Conservation (phyloP, 2,888 invertebrate species). For the Maniola hyperantus region DNA sequence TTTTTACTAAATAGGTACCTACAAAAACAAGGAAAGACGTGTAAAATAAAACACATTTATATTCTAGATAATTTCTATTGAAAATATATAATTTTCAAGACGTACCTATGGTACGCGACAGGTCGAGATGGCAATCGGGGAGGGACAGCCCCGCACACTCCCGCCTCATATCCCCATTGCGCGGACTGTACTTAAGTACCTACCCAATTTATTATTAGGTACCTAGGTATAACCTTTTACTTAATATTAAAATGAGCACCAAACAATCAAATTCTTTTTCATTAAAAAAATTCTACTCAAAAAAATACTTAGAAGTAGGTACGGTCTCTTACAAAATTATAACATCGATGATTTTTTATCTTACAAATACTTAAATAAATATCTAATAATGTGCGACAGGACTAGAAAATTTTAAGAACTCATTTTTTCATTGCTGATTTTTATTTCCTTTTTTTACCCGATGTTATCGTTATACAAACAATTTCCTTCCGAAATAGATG, state of each 20-base stretch:
- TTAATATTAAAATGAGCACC: background rate
- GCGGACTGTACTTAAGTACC: too few relatives aligned
- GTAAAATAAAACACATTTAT: background rate
- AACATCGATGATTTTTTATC: background rate
- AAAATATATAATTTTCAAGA: background rate
- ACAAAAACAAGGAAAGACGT: background rate
- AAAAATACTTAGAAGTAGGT: background rate
- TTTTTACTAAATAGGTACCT: background rate
- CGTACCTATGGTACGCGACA: too few relatives aligned
- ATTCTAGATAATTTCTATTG: background rate
- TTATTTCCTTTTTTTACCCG: slow-evolving; percentile 34
- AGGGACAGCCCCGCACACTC: too few relatives aligned
- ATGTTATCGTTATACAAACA: slow-evolving; percentile 68
- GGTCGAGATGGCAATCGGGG: too few relatives aligned
- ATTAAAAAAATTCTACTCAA: background rate
- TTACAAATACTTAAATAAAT: too few relatives aligned
- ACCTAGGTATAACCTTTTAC: background rate
- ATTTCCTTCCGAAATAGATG: slow-evolving; percentile 75
- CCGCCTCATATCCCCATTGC: too few relatives aligned
- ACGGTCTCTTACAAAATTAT: background rate
- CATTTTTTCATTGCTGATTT: background rate
- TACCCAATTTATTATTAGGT: background rate
- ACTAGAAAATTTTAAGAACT: slow-evolving; percentile 1
- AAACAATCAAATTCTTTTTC: background rate
- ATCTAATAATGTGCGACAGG: background rate